Evolutionary conservation across 1,140 invertebrate species (phyloP), one percentile per base, ranked within the genome.

Genomic region (Scaptomyza montana): DNA sequence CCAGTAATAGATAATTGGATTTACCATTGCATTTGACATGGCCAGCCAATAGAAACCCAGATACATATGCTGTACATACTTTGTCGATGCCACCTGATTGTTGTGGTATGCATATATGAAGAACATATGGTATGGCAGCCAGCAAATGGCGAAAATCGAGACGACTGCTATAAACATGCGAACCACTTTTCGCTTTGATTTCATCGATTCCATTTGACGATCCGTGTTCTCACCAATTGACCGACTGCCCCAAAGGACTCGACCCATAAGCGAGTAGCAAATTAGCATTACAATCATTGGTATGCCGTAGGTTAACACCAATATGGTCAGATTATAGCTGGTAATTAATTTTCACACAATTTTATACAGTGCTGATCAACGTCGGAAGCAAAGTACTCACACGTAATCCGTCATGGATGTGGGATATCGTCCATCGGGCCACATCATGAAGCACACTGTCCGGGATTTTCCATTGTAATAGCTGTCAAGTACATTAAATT

Each of bases 1-100:
- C 95, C 96, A 97, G 91, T 97, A 98, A 91, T 98, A 98, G 36
- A 98, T 97, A 49, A 98, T 94, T 0, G 97, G 97, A 92, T 98
- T 98, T 59, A 97, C 96, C 95, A 97, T 97, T 2, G 97, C 96
- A 80, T 97, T 98, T 2, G 96, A 95, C 97, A 98, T 98, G 2
- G 97, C 97, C 13, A 98, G 93, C 96, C 96, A 98, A 84, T 98
- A 98, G 92, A 98, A 97, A 5, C 94, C 94, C 8, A 98, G 92
- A 92, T 96, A 96, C 46, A 98, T 93, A 74, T 97, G 96, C 82
- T 97, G 96, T 0, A 97, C 95, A 82, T 96, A 96, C 61, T 93
- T 94, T 64, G 93, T 95, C 79, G 95, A 94, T 21, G 95, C 92
- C 9, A 97, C 93, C 10, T 94, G 93, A 7, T 94, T 94, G 92